Conservation (phyloP, 2,888 invertebrate genomes). For the Arctia plantaginis region DNA sequence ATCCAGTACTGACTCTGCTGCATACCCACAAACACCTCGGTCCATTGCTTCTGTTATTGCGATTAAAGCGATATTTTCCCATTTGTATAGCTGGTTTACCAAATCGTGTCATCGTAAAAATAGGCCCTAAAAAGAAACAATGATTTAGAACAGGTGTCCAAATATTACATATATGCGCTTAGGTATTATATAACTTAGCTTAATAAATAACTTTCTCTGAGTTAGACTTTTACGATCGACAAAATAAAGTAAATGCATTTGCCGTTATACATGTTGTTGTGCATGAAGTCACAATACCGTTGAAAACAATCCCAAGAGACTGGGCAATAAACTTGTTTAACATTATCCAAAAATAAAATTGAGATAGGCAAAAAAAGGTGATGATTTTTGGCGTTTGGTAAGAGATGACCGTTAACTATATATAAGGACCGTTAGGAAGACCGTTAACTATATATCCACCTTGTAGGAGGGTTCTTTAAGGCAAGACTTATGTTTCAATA, state of each 20-base stretch:
- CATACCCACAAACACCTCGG: conserved; percentile 69
- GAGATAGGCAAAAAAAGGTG: too few species aligned
- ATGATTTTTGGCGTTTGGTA: too few species aligned
- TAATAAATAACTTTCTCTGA: neutral
- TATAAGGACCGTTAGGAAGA: too few species aligned
- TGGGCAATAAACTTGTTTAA: neutral
- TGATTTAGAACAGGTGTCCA: conserved; percentile 9
- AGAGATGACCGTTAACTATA: too few species aligned
- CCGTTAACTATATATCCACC: too few species aligned
- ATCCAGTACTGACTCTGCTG: conserved; percentile 61
- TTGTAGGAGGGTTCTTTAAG: too few species aligned
- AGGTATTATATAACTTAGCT: neutral
- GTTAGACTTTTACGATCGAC: neutral
- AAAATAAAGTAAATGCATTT: neutral
- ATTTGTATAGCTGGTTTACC: conserved; percentile 63
- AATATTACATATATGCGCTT: neutral
- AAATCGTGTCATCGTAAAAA: conserved; percentile 58
- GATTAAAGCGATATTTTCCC: conserved; percentile 64
- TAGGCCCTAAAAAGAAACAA: conserved; percentile 53
- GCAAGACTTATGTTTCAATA: neutral
- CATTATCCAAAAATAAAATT: too few species aligned
- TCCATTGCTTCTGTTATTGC: conserved; percentile 66
- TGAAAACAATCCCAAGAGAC: too few species aligned
- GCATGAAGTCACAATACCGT: neutral
- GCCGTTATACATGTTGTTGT: neutral